Conservation (phyloP, 2,797 vertebrate species). For the Triplophysa bombifrons region DNA sequence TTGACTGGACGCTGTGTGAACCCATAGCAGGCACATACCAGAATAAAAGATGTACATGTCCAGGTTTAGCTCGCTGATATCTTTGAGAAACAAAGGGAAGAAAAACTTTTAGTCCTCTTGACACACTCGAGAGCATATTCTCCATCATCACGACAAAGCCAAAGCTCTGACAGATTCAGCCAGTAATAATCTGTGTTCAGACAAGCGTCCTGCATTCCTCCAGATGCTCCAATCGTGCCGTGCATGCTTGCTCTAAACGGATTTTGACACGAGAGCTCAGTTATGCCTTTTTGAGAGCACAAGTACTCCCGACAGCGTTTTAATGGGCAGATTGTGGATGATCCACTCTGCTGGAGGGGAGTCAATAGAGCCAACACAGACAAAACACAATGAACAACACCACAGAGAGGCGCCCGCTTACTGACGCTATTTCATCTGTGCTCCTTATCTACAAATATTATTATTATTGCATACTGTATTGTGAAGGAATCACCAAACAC, state of each 20-base stretch:
- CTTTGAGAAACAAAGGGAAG: background rate
- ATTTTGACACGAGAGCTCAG: constrained; percentile 16
- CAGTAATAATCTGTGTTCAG: no score
- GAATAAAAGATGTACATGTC: no score
- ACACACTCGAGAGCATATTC: no score
- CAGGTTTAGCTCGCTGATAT: background rate
- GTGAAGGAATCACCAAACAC: background rate
- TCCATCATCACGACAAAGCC: no score
- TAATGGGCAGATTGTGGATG: constrained; percentile 29
- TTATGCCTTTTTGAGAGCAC: constrained; percentile 27
- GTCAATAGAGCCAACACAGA: constrained; percentile 32
- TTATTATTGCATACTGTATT: background rate
- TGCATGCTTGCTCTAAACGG: background rate
- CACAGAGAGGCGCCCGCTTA: background rate
- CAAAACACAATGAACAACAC: constrained; percentile 42
- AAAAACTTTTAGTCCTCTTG: background rate
- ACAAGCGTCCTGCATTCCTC: no score
- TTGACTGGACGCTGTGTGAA: no score
- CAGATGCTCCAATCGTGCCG: no score
- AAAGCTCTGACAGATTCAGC: no score
- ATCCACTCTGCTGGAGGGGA: constrained; percentile 36
- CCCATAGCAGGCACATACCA: no score
- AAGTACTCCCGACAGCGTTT: constrained; percentile 3
- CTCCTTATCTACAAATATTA: no score
- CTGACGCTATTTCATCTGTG: background rate